Conservation (phyloP, 23 tunicate genomes). For the Halocynthia aurantium region DNA sequence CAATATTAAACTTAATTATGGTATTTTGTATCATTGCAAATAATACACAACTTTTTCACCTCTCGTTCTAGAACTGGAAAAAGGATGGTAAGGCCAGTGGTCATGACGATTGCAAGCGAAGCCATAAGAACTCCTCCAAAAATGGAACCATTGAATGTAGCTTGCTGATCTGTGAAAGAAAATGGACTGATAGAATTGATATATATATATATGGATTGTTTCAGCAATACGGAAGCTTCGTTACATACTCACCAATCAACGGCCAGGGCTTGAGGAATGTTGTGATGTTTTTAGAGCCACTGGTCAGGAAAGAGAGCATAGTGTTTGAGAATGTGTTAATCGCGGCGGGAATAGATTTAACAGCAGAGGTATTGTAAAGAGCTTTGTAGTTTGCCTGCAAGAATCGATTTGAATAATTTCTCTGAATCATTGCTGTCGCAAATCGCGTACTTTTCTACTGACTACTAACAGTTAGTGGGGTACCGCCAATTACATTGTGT, state of each 20-base stretch:
- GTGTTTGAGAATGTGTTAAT: conserved; percentile 63
- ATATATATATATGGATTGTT: no score
- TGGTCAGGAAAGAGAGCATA: conserved; percentile 9
- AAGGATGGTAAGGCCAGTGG: conserved; percentile 27
- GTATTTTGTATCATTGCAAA: no score
- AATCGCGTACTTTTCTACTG: no score
- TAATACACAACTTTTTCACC: conserved; percentile 15
- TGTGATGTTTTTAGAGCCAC: conserved; percentile 9
- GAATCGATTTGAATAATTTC: background rate
- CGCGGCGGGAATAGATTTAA: conserved; percentile 58
- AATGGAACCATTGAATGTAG: conserved; percentile 46
- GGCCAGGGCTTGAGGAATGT: conserved; percentile 65
- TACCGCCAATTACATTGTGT: no score
- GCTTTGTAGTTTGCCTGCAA: conserved; percentile 55
- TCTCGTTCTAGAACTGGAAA: conserved; percentile 78
- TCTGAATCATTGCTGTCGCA: background rate
- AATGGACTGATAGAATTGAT: background rate
- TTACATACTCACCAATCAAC: conserved; percentile 30
- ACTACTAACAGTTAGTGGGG: no score
- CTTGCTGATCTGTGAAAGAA: conserved; percentile 1
- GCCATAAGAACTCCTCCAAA: conserved; percentile 80
- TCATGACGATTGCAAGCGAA: conserved; percentile 51
- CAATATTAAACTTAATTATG: background rate
- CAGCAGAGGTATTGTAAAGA: conserved; percentile 57
- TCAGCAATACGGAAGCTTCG: no score